Percentiles rank a stretch among this genome's conserved stretches.
phyloP scores from a whole-genome alignment of 2,797 vertebrate species.

The Poeciliopsis paucimaculata region DNA sequence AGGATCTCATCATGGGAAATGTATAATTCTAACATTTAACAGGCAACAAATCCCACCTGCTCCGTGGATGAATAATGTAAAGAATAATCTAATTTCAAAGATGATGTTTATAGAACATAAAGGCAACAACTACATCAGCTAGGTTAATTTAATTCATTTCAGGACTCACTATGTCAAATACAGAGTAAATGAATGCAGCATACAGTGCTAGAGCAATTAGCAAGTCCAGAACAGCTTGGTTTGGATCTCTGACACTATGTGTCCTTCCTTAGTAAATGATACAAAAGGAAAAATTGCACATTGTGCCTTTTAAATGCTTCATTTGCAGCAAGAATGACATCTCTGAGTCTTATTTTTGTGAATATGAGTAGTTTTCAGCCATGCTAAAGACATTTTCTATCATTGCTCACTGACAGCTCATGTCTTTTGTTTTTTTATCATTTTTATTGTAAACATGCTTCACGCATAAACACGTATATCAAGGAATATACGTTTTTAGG shows the following conservation, averaged over 20 bases:
- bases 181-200: background rate
- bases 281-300: slow-evolving; percentile 67
- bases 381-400: background rate
- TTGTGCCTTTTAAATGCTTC: slow-evolving; percentile 75
- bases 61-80: background rate
- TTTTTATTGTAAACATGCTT: slow-evolving; percentile 6
- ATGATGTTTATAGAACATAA: background rate
- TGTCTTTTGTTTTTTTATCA: slow-evolving; percentile 2
- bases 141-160: background rate
- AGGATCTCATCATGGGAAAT: background rate
- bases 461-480: no score
- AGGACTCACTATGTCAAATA: background rate
- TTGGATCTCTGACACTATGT: slow-evolving; percentile 27
- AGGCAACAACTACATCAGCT: background rate
- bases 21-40: background rate
- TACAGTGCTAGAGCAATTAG: background rate
- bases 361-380: slow-evolving; percentile 18
- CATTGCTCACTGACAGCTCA: background rate
- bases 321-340: slow-evolving; percentile 37
- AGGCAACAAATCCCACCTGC: background rate
- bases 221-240: slow-evolving; percentile 12
- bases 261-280: slow-evolving; percentile 33
- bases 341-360: slow-evolving; percentile 30
- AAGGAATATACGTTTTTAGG: background rate
- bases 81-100: background rate